Conservation (phyloP, 2,113 vertebrate genomes). For the Tapirus terrestris region DNA sequence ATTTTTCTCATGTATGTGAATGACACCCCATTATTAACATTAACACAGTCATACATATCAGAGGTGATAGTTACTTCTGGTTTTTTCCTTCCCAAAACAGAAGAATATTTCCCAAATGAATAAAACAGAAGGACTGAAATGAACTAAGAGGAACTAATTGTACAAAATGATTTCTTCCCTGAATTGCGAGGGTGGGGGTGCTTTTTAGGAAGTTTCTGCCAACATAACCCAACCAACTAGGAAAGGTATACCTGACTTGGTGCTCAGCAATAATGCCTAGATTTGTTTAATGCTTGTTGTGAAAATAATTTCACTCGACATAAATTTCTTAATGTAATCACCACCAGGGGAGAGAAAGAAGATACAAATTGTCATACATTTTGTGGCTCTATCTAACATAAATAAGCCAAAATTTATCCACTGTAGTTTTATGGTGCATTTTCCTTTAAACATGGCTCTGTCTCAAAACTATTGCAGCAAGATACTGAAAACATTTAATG, state of each 20-base stretch:
- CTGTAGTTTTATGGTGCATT: not conserved
- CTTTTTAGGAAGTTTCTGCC: conserved; percentile 46
- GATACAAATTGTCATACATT: not conserved
- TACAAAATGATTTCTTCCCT: conserved; percentile 16
- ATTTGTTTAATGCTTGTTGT: conserved; percentile 66
- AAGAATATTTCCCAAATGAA: conserved; percentile 6
- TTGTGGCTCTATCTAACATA: not conserved
- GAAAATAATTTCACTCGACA: conserved; percentile 77
- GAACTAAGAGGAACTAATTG: conserved; percentile 36
- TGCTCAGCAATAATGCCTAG: conserved; percentile 38
- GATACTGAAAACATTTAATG: conserved; percentile 63
- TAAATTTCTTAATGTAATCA: conserved; percentile 68
- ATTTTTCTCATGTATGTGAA: not conserved
- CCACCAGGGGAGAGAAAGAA: not conserved
- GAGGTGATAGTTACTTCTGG: not conserved
- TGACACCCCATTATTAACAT: not conserved
- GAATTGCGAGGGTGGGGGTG: not conserved
- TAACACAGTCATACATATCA: not conserved
- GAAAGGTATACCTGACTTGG: conserved; percentile 42
- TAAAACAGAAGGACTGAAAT: not conserved
- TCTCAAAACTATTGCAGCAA: conserved; percentile 42
- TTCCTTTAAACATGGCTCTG: not conserved
- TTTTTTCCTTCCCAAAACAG: not conserved
- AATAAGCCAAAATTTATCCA: conserved; percentile 44
- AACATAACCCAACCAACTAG: not conserved